Base-by-base conservation (phyloP, 2,888 invertebrate species). In the Archips crataeganus region DNA sequence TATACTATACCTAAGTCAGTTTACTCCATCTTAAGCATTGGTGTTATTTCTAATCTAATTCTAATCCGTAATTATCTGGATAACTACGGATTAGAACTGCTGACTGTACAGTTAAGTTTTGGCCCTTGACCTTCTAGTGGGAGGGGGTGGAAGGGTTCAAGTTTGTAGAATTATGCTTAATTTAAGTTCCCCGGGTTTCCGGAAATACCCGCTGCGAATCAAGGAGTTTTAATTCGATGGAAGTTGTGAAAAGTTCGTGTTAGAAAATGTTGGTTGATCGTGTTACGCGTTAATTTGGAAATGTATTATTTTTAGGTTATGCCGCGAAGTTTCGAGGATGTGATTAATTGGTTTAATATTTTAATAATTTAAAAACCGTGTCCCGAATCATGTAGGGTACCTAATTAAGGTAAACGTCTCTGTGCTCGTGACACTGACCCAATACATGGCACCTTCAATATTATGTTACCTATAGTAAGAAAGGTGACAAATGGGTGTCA, bases 81-180 rank as follows among this genome's bases (percentile, higher is more conserved):
- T 47, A 47, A 45, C n/a, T 13, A 23, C 23, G 23, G 23, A 23
- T 23, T 23, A 23, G 23, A 23, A 23, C 23, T 32, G 47, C 47
- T 23, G 9, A 32, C 63, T n/a, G 47, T 63, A 32, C 63, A 13
- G 23, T 32, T 32, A 32, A 57, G 57, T 57, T 32, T 57, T 32
- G 32, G 34, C 11, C 60, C 49, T 61, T 66, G 60, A 51, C 71
- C 65, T 65, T 71, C 57, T 32, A 32, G 23, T 23, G 9, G 9
- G 34, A 15, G 23, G 32, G 65, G 36, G 47, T 9, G 60, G 60
- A 47, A 70, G 39, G 57, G 36, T 59, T 42, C 13, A 60, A 66
- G 65, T 71, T 71, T 61, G 59, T 34, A 65, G 60, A 71, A 66
- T 71, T 71, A 51, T 71, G 60, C 71, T 65, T 65, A 71, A 71